phyloP scores from a whole-genome alignment of 2,797 vertebrate genomes.

The Aldrovandia affinis region DNA sequence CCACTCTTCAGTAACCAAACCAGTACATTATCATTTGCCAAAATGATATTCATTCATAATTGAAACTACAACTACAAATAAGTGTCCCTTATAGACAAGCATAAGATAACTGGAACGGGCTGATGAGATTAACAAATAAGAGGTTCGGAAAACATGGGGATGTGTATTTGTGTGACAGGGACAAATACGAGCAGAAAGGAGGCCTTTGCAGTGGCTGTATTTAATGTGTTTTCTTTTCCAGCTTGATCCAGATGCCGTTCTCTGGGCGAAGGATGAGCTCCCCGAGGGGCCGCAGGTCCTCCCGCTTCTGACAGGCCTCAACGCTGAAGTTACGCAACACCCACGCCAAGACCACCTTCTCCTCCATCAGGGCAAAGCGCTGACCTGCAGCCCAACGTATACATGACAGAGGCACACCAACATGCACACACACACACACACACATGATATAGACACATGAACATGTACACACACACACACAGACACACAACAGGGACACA shows the following conservation, averaged over 20 bases:
- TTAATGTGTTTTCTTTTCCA: conserved; percentile 63
- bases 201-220: not conserved
- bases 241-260: conserved; percentile 79
- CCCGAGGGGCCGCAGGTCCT: conserved; percentile 70
- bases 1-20: not conserved
- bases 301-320: conserved; percentile 70
- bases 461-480: conserved; percentile 29
- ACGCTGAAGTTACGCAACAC: conserved; percentile 74
- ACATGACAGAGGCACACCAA: conserved; percentile 28
- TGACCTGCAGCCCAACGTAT: conserved; percentile 64
- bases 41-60: not conserved
- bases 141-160: not conserved
- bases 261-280: conserved; percentile 81
- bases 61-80: not conserved
- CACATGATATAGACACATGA: conserved; percentile 52
- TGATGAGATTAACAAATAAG: not conserved
- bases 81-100: not conserved
- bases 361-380: conserved; percentile 78
- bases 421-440: conserved; percentile 43
- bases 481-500: not conserved
- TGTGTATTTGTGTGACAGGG: not conserved
- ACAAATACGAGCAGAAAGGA: too few species aligned
- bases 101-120: not conserved
- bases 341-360: conserved; percentile 72
- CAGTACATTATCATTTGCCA: not conserved